A percentile compares a stretch with the other conserved stretches of the same genome.
Evolutionary conservation across 2,888 invertebrate species (phyloP).

Genomic region (Crossocerus cetratus): DNA sequence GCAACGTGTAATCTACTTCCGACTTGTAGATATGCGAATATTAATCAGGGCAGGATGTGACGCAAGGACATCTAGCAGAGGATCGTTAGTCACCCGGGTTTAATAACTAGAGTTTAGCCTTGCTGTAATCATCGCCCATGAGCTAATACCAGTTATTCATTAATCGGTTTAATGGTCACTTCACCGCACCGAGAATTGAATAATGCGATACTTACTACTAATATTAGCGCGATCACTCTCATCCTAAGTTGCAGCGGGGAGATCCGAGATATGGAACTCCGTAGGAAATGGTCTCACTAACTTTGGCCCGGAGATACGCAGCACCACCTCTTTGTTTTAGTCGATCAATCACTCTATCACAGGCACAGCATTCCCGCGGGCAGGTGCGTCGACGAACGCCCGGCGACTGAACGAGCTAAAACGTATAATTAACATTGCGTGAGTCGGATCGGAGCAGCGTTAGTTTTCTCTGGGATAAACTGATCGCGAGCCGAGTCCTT

Average conservation of each 20-base stretch:
- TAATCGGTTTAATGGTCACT: too few species aligned
- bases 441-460: constrained; percentile 11
- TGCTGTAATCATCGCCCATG: too few species aligned
- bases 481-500: constrained; percentile 14
- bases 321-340: constrained; percentile 8
- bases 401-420: constrained; percentile 26
- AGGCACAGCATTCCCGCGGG: constrained; percentile 26
- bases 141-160: too few species aligned
- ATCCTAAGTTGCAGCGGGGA: too few species aligned
- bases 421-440: constrained; percentile 54
- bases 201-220: too few species aligned
- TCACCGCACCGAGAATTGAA: too few species aligned
- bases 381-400: constrained; percentile 32
- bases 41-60: not conserved
- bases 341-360: constrained; percentile 25
- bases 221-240: too few species aligned
- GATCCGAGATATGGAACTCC: too few species aligned
- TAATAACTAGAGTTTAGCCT: too few species aligned
- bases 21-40: too few species aligned
- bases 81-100: not conserved
- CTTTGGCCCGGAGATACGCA: not conserved
- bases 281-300: too few species aligned
- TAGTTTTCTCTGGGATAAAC: not conserved
- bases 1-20: too few species aligned
- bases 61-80: not conserved